Conservation (phyloP, 2,888 invertebrate species). For the Lasiommata megera region DNA sequence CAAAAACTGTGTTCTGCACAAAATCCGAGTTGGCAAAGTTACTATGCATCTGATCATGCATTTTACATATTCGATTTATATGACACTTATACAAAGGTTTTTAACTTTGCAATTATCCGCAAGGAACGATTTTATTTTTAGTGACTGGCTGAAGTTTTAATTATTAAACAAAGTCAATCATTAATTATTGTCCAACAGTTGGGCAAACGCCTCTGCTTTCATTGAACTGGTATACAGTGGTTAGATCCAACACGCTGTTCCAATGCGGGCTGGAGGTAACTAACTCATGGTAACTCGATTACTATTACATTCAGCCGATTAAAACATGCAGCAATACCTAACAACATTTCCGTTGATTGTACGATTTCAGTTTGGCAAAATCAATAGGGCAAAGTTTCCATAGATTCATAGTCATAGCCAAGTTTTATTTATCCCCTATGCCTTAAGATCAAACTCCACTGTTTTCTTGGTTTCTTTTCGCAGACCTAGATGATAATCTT, state of each 20-base stretch:
- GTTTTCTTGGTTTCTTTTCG: slow-evolving; percentile 27
- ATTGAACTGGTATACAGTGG: too few relatives aligned
- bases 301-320: background rate
- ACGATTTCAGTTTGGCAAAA: background rate
- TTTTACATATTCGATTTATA: too few relatives aligned
- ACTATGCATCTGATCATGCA: slow-evolving; percentile 19
- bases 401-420: background rate
- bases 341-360: background rate
- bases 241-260: too few relatives aligned
- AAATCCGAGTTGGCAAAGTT: background rate
- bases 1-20: background rate
- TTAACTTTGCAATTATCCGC: too few relatives aligned
- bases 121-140: too few relatives aligned
- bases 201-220: too few relatives aligned
- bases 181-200: too few relatives aligned
- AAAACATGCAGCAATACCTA: background rate
- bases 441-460: slow-evolving; percentile 33
- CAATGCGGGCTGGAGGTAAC: background rate
- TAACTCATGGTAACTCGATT: background rate
- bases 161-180: too few relatives aligned
- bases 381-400: background rate
- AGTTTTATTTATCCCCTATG: background rate
- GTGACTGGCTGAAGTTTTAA: too few relatives aligned
- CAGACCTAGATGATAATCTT: slow-evolving; percentile 54
- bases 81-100: too few relatives aligned